Evolutionary conservation across 2,113 vertebrate species (phyloP).

Genomic region (Capreolus pygargus): DNA sequence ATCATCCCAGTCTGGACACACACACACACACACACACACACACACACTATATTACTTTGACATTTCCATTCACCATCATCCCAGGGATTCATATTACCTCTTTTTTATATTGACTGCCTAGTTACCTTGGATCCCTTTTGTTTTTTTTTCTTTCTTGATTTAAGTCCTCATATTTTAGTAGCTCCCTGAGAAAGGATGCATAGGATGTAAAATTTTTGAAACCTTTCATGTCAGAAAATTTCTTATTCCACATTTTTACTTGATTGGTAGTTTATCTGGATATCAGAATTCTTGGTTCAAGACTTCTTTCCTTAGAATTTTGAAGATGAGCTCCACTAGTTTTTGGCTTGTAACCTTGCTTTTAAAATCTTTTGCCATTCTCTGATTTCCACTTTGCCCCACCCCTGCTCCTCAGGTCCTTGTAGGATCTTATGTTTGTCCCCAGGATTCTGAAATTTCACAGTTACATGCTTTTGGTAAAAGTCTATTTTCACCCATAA

Average conservation of each 20-base stretch:
- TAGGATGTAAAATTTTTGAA: neutral
- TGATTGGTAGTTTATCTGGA: neutral
- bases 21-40: too few relatives aligned
- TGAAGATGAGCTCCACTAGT: neutral
- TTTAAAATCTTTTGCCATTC: neutral
- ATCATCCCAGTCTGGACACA: neutral
- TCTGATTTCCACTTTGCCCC: neutral
- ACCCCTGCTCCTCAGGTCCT: neutral
- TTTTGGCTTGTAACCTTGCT: neutral
- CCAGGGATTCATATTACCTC: neutral
- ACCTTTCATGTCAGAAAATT: neutral
- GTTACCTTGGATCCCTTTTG: neutral
- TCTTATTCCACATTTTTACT: neutral
- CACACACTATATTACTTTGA: too few relatives aligned
- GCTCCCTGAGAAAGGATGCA: neutral
- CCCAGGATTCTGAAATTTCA: conserved; percentile 14
- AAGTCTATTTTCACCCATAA: neutral
- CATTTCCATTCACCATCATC: neutral
- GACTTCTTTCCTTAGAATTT: neutral
- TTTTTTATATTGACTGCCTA: neutral
- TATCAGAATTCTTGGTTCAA: conserved; percentile 8
- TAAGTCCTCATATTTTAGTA: conserved; percentile 21
- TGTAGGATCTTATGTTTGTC: neutral
- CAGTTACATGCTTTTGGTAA: neutral
- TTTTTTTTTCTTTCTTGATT: neutral